These are phyloP conservation scores for Meloidogyne chitwoodi DNA, from an alignment of 1,140 invertebrate species.

Conservation along the genomic window DNA sequence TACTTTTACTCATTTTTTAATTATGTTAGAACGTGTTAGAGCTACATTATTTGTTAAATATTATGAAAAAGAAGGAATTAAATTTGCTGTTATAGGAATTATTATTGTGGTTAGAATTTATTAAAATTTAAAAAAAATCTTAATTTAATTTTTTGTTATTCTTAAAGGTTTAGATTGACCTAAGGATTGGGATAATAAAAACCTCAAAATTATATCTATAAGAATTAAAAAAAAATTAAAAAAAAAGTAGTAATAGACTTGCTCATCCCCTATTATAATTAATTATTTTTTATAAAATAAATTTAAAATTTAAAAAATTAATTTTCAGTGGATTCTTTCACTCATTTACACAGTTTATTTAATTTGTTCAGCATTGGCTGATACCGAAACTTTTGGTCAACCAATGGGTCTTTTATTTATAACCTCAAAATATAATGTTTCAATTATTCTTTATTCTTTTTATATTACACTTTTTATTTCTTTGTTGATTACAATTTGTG, in stretches of 20 bases:
- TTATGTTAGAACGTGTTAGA: conserved; percentile 6
- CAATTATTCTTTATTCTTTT: background rate
- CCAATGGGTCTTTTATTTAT: background rate
- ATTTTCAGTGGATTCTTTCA: conserved; percentile 4
- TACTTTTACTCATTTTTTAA: background rate
- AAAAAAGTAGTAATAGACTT: no score
- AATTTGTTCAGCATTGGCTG: background rate
- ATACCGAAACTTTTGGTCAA: conserved; percentile 5
- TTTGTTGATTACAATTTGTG: background rate
- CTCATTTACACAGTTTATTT: background rate
- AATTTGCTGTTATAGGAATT: background rate
- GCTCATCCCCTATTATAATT: no score
- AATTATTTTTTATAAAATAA: no score
- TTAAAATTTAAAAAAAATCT: no score
- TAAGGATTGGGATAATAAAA: no score
- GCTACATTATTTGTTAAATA: background rate
- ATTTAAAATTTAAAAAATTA: no score
- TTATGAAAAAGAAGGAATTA: background rate
- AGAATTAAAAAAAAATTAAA: no score
- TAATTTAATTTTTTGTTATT: no score
- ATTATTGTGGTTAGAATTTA: background rate
- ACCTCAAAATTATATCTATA: no score
- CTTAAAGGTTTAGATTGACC: no score
- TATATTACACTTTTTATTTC: background rate
- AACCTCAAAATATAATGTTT: conserved; percentile 1